phyloP scores from a whole-genome alignment of 2,888 invertebrate species.

The Ectropis crepuscularia region DNA sequence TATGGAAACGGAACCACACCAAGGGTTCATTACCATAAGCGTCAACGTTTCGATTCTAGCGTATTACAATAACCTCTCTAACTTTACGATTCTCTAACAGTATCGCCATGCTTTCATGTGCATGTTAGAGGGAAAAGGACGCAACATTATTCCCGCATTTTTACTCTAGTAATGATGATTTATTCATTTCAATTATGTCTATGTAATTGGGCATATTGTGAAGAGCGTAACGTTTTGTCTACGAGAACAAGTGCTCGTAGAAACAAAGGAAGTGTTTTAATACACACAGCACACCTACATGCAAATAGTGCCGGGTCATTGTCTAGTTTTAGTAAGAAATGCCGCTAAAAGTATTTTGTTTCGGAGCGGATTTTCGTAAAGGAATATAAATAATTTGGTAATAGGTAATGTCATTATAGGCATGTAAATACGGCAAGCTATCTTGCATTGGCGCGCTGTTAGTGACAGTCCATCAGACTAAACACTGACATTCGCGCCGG shows the following conservation, averaged over 20 bases:
- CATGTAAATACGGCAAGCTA: slow-evolving; percentile 42
- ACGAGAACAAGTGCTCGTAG: slow-evolving; percentile 47
- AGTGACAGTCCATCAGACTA: slow-evolving; percentile 63
- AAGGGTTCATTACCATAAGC: slow-evolving; percentile 33
- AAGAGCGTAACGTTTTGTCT: slow-evolving; percentile 21
- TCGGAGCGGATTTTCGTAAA: slow-evolving; percentile 42
- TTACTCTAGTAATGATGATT: slow-evolving; percentile 50
- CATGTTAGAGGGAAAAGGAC: slow-evolving; percentile 23
- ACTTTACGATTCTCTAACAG: slow-evolving; percentile 24
- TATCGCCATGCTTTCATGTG: slow-evolving; percentile 32
- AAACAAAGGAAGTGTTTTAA: slow-evolving; percentile 63
- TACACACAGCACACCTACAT: slow-evolving; percentile 68
- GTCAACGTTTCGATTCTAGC: slow-evolving; percentile 27
- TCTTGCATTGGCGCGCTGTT: slow-evolving; percentile 59
- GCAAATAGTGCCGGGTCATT: slow-evolving; percentile 80
- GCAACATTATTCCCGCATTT: slow-evolving; percentile 17
- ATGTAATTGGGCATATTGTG: slow-evolving; percentile 7
- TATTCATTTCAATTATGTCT: slow-evolving; percentile 18
- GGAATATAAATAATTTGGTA: slow-evolving; percentile 29
- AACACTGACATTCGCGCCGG: slow-evolving; percentile 76
- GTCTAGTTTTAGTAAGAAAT: slow-evolving; percentile 63
- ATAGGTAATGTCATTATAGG: slow-evolving; percentile 8
- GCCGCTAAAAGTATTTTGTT: slow-evolving; percentile 54
- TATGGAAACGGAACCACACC: slow-evolving; percentile 39
- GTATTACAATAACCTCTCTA: slow-evolving; percentile 30